Base-by-base conservation (phyloP, 2,888 invertebrate species). In the Congeria kusceri region DNA sequence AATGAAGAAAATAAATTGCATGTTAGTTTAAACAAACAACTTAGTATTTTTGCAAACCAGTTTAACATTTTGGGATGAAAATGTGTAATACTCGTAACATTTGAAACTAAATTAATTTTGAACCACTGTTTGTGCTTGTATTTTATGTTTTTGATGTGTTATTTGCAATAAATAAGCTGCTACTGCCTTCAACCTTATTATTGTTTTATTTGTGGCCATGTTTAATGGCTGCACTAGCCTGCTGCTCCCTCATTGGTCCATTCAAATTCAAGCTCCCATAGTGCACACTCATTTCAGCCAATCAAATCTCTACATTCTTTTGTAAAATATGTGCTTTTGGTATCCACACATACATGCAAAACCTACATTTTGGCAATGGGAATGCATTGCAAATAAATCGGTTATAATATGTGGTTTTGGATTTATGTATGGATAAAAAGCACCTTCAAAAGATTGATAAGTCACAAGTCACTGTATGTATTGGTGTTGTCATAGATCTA, bases 91-190 rank as follows among this genome's bases (percentile, higher is more conserved):
- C 9, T 13, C 18, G 18, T 44, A 44, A 44, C n/a, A n/a, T n/a
- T n/a, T n/a, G n/a, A n/a, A 28, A 13, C 27, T 59, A 23, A 13
- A 18, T 28, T 59, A 28, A 13, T 15, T 65, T 75, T 59, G 25
- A 58, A 62, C 77, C 77, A 77, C 74, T 80, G 72, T 80, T 72
- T 77, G 73, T 80, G 80, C 77, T 80, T 77, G 77, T 80, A 77
- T 53, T 62, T 68, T 53, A 80, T 73, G 65, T 76, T 61, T 39
- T 39, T 39, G 62, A 74, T 39, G 39, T 58, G 78, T 83, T 64
- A 80, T 83, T 69, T 75, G 80, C 83, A 83, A 83, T 83, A 83
- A 83, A 83, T 58, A 80, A 80, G 80, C 75, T 75, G 80, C 80
- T 80, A 77, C 65, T 70, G 74, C 65, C 75, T 68, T 79, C 75